These are phyloP conservation scores for Siphamia tubifer DNA, from an alignment of 2,113 vertebrate species.

Conservation along the genomic window DNA sequence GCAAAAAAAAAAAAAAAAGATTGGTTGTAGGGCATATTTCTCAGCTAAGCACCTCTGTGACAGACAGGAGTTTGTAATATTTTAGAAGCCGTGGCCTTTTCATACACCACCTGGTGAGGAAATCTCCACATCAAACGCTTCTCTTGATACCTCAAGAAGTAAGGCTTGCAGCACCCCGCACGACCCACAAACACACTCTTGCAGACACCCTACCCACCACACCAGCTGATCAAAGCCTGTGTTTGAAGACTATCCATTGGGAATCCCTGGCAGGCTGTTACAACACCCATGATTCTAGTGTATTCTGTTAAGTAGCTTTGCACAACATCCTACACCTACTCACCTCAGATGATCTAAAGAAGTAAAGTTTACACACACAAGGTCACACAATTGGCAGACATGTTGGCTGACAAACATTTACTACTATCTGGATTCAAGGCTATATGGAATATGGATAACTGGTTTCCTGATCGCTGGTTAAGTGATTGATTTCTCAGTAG, in stretches of 20 bases:
- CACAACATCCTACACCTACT: background rate
- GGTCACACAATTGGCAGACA: background rate
- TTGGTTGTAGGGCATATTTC: constrained; percentile 4
- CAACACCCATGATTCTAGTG: constrained; percentile 24
- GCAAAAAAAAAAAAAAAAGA: background rate
- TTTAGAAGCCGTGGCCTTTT: constrained; percentile 56
- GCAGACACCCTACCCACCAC: constrained; percentile 11
- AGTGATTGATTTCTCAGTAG: no score
- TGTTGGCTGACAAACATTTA: background rate
- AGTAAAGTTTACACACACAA: background rate
- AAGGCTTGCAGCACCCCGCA: constrained; percentile 1
- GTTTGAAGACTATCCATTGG: constrained; percentile 35
- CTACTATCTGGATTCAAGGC: background rate
- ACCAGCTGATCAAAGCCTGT: constrained; percentile 57
- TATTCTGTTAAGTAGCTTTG: constrained; percentile 12
- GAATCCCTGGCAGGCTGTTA: constrained; percentile 21
- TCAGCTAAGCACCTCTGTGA: constrained; percentile 4
- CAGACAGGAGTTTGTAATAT: constrained; percentile 46
- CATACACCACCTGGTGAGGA: constrained; percentile 50
- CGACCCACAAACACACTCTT: background rate
- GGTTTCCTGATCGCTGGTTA: no score
- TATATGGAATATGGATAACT: no score
- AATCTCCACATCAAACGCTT: constrained; percentile 73
- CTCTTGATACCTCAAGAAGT: constrained; percentile 39
- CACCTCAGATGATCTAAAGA: background rate